Conservation (phyloP, 2,113 vertebrate species). For the Gopherus flavomarginatus region DNA sequence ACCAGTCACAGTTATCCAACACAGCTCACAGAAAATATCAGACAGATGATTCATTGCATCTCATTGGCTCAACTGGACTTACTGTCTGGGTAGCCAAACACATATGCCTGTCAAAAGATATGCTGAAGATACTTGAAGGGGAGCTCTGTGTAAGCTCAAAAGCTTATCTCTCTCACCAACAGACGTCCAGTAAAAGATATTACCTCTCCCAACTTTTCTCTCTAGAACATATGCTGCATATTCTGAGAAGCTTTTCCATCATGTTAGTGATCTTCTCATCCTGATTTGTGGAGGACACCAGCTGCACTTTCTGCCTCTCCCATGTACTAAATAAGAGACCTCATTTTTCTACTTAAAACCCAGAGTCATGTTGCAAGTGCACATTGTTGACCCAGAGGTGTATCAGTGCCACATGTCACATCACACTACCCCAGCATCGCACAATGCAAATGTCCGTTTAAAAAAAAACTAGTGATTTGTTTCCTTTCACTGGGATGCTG, state of each 20-base stretch:
- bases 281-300: not conserved
- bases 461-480: not conserved
- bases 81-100: not conserved
- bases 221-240: not conserved
- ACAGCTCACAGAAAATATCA: not conserved
- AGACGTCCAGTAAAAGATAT: not conserved
- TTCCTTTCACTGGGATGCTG: not conserved
- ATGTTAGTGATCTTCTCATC: not conserved
- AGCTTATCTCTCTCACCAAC: not conserved
- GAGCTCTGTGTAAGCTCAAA: not conserved
- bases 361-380: not conserved
- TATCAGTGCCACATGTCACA: not conserved
- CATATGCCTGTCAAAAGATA: not conserved
- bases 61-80: not conserved
- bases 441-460: rapidly evolving
- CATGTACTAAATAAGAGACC: not conserved
- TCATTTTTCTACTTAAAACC: not conserved
- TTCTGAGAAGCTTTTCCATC: not conserved
- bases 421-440: not conserved
- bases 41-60: not conserved
- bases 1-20: not conserved
- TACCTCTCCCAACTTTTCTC: not conserved
- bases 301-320: not conserved
- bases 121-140: not conserved
- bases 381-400: not conserved